phyloP scores from a whole-genome alignment of 2,888 invertebrate genomes.

The Phalangium opilio region DNA sequence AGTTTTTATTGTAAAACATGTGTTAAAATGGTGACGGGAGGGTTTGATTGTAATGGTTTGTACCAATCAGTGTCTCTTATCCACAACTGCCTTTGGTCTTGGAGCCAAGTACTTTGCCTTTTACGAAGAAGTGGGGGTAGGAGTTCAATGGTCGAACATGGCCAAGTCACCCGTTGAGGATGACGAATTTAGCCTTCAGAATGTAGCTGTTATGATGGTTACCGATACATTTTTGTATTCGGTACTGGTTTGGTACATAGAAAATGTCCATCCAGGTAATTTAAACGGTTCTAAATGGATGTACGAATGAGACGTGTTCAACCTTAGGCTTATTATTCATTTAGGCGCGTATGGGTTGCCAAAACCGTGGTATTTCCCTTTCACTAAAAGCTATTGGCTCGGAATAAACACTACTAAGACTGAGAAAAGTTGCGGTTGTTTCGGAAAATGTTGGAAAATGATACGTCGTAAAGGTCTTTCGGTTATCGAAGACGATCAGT shows the following conservation, averaged over 20 bases:
- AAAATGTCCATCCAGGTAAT: constrained; percentile 42
- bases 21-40: not conserved
- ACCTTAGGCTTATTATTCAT: too few relatives aligned
- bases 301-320: too few relatives aligned
- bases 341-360: constrained; percentile 40
- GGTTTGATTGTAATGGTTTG: not conserved
- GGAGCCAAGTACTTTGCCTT: constrained; percentile 36
- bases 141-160: constrained; percentile 45
- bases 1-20: not conserved
- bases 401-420: constrained; percentile 20
- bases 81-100: constrained; percentile 37
- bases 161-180: constrained; percentile 40
- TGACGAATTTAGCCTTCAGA: constrained; percentile 42
- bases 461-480: constrained; percentile 11
- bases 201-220: constrained; percentile 50
- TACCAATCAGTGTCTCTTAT: constrained; percentile 24
- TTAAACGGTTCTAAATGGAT: not conserved
- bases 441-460: constrained; percentile 11
- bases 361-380: constrained; percentile 41
- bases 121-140: constrained; percentile 39
- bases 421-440: constrained; percentile 6
- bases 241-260: constrained; percentile 42
- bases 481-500: constrained; percentile 18
- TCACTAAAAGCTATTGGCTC: constrained; percentile 38
- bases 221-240: constrained; percentile 44